Percentiles rank a stretch among this genome's conserved stretches.
Conservation (phyloP, 1,140 invertebrate genomes). For the Lepidurus packardi region DNA sequence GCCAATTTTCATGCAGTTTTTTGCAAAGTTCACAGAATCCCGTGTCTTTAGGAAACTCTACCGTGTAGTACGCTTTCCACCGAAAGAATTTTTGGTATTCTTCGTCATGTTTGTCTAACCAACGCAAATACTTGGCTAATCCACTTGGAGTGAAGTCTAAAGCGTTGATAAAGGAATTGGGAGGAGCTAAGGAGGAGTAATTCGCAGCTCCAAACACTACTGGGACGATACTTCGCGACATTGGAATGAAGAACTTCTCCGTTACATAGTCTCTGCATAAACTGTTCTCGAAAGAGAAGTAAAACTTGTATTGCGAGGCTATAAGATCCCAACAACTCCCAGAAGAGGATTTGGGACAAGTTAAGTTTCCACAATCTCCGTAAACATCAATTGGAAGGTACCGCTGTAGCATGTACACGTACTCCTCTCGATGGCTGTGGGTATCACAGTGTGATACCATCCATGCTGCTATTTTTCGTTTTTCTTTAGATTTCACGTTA, state of each 20-base stretch:
- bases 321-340: conserved; percentile 37
- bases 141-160: conserved; percentile 39
- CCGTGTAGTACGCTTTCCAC: conserved; percentile 24
- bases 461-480: conserved; percentile 46
- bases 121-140: conserved; percentile 38
- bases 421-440: conserved; percentile 39
- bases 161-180: conserved; percentile 44
- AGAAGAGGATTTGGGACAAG: conserved; percentile 37
- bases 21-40: conserved; percentile 12
- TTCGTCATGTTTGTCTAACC: conserved; percentile 37
- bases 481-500: conserved; percentile 37
- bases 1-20: conserved; percentile 16
- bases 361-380: conserved; percentile 41
- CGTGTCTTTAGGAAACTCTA: neutral
- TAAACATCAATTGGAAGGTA: conserved; percentile 42
- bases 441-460: conserved; percentile 44
- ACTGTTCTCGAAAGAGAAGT: conserved; percentile 49
- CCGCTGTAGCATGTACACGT: conserved; percentile 38
- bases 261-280: conserved; percentile 49
- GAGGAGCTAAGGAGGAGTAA: conserved; percentile 40
- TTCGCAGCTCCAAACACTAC: conserved; percentile 43
- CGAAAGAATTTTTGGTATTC: conserved; percentile 38
- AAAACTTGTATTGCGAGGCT: conserved; percentile 42
- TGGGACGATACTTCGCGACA: conserved; percentile 41
- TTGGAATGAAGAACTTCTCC: conserved; percentile 45